Base-by-base conservation (phyloP, 2,113 vertebrate species). In the Pithys albifrons region DNA sequence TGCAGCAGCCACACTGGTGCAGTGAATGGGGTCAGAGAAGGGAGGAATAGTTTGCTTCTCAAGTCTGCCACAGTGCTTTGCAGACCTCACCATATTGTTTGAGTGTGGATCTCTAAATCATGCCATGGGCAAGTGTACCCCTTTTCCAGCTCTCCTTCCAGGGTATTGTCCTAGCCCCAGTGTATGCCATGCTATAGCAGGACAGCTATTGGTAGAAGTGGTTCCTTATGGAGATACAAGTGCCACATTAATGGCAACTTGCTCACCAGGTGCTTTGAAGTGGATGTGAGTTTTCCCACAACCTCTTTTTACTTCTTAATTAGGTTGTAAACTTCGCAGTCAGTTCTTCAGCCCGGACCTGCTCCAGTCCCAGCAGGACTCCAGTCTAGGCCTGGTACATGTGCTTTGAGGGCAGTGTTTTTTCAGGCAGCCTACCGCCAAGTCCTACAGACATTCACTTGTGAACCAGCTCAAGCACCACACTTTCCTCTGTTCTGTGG, bases 1-100 rank as follows among this genome's bases (percentile, higher is more conserved):
- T 31, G 45, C 0, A 2, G 39, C 2, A 13, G 43, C 57, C 37
- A 12, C 39, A 46, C 5, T 1, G 1, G 8, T 14, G 31, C 4
- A 1, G 35, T 1, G 8, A 35, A 31, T 5, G 4, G 24, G 13
- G 10, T 7, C 20, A 22, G 59, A 78, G 35, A n/a, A 41, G 52
- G 7, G 24, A 49, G 28, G 23, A 62, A n/a, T 10, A 33, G 3
- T 67, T 73, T 3, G 4, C 15, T n/a, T 24, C 20, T 14, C 18
- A 41, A 72, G 39, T 16, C 19, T 3, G 46, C 46, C 2, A 1
- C 3, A 11, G 46, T 1, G 4, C 51, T 43, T 48, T 77, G 85
- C 43, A 72, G 62, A 55, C 9, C 9, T 15, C 15, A 22, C 54
- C 77, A 88, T 74, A 52, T 3, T 8, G 62, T 9, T 24, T 13